Conservation (phyloP, 2,888 invertebrate genomes). For the Opisthograptis luteolata region DNA sequence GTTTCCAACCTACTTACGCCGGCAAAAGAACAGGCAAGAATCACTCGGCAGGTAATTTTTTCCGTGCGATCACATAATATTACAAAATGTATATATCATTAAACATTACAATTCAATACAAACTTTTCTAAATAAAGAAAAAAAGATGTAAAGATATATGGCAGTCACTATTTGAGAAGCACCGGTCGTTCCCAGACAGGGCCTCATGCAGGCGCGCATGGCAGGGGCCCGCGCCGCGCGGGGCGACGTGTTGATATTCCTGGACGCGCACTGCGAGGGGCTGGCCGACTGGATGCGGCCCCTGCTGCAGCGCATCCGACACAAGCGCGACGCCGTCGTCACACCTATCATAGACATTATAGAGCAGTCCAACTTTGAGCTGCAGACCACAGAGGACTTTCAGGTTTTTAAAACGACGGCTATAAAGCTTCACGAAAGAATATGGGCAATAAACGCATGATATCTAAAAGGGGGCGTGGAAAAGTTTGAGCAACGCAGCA, state of each 20-base stretch:
- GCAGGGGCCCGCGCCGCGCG: conserved; percentile 92
- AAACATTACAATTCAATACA: neutral
- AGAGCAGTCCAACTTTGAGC: conserved; percentile 88
- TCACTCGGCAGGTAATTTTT: too few species aligned
- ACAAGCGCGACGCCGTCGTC: conserved; percentile 90
- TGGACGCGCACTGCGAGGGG: conserved; percentile 96
- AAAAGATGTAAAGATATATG: too few species aligned
- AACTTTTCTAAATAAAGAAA: neutral
- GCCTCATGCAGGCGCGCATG: conserved; percentile 94
- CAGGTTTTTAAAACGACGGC: conserved; percentile 59
- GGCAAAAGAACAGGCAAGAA: too few species aligned
- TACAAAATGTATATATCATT: too few species aligned
- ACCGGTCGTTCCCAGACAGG: conserved; percentile 82
- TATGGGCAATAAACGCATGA: too few species aligned
- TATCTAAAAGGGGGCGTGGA: neutral
- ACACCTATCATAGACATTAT: conserved; percentile 98
- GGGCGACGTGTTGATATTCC: conserved; percentile 93
- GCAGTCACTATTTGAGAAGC: neutral
- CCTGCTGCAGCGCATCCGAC: conserved; percentile 86
- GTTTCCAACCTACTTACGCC: too few species aligned
- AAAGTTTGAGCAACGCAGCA: conserved; percentile 17
- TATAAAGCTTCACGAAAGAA: too few species aligned
- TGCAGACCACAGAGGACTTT: conserved; percentile 58
- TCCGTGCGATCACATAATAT: too few species aligned
- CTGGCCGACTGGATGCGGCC: conserved; percentile 93